Base-by-base conservation (phyloP, 2,113 vertebrate genomes). In the Oncorhynchus nerka region DNA sequence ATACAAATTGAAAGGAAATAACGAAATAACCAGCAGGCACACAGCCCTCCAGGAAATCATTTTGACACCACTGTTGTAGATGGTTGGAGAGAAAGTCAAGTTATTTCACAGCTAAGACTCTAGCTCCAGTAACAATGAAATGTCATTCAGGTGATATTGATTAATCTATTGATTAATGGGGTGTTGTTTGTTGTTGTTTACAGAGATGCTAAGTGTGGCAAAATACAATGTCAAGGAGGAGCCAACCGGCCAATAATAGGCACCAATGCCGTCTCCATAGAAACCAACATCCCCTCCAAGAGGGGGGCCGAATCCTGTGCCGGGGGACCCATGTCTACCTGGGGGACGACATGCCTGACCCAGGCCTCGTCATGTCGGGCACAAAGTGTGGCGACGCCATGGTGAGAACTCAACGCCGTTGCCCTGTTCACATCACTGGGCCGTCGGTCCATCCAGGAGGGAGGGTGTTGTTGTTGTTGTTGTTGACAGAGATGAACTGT, bases 211-310 rank as follows among this genome's bases (percentile, higher is more conserved):
- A 97, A 97, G 97, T 2, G 97, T 97, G 84, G 98, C 5, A 99
- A 99, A 86, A 99, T 99, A 97, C 98, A 99, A 93, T 99, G 98
- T 83, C 98, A 99, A 89, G 98, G 97, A 77, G 98, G 98, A 70
- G 97, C 98, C 5, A 98, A 94, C 84, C 93, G 97, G 0, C 98
- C 98, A 0, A 99, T 99, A 39, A 99, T 99, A 0, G 98, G 98
- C 26, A 99, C 98, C 87, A 99, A 99, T 5, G 98, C 98, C 1
- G 98, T 99, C 79, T 99, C 97, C 92, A 99, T 99, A 91, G 98
- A 99, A 90, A 99, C 98, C 3, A 99, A 99, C 61, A 99, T 99
- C 96, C 97, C 0, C 89, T 97, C 49, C 95, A 95, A 85, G 95
- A 96, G 0, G 96, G 97, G 2, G 97, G 98, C 1, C 94, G 93